These are phyloP conservation scores for Cataglyphis rosenhaueri DNA, from an alignment of 2,888 invertebrate genomes.

Conservation along the genomic window DNA sequence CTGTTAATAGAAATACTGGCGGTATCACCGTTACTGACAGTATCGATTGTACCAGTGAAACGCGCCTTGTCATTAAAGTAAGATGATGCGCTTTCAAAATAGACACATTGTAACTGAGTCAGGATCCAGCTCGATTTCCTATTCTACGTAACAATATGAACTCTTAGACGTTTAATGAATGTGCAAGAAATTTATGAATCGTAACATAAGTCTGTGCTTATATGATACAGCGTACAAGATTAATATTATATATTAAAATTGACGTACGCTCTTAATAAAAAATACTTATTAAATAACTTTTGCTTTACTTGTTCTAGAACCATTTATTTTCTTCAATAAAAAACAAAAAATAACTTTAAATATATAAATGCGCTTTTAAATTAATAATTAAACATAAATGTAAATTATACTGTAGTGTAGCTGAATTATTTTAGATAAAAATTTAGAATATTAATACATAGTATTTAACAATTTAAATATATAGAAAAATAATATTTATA, in stretches of 20 bases:
- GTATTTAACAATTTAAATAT: neutral
- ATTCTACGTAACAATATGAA: neutral
- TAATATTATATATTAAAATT: neutral
- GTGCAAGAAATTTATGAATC: neutral
- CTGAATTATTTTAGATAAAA: neutral
- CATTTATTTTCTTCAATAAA: neutral
- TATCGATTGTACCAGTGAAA: conserved; percentile 18
- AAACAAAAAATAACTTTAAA: neutral
- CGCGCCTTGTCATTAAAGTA: conserved; percentile 13
- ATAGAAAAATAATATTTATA: neutral
- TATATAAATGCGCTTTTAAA: neutral
- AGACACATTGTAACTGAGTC: conserved; percentile 17
- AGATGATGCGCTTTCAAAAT: conserved; percentile 24
- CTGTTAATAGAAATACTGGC: conserved; percentile 22
- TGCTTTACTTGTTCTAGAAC: neutral
- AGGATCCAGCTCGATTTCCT: conserved; percentile 11
- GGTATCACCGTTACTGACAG: conserved; percentile 22
- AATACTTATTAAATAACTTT: neutral
- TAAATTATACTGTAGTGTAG: neutral
- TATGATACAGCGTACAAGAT: neutral
- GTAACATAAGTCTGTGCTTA: neutral
- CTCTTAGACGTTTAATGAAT: conserved; percentile 32
- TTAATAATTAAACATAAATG: neutral
- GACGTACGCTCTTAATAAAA: neutral
- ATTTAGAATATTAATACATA: neutral